These are phyloP conservation scores for Oligia latruncula DNA, from an alignment of 2,888 invertebrate species.

Conservation along the genomic window DNA sequence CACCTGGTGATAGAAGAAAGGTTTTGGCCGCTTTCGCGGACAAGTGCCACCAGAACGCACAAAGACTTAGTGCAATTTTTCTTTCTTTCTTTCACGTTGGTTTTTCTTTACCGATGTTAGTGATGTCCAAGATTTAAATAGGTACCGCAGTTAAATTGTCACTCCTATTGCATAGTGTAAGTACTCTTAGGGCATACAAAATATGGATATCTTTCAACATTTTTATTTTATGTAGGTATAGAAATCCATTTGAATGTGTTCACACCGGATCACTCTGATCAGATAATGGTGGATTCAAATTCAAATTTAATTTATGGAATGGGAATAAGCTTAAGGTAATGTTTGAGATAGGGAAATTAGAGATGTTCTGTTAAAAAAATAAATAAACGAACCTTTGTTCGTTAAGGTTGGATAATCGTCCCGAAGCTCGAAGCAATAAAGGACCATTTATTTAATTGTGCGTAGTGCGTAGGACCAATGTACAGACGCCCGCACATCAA, in stretches of 20 bases:
- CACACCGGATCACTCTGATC: neutral
- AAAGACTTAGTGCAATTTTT: too few species aligned
- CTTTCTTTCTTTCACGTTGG: too few species aligned
- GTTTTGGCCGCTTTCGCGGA: too few species aligned
- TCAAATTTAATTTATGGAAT: too few species aligned
- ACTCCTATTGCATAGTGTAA: neutral
- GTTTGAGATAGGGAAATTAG: constrained; percentile 35
- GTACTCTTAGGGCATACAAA: neutral
- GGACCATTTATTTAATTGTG: constrained; percentile 21
- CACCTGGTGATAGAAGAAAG: too few species aligned
- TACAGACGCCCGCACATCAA: too few species aligned
- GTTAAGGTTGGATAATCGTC: constrained; percentile 17
- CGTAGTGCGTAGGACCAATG: constrained; percentile 12
- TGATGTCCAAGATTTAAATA: neutral
- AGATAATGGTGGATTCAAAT: neutral
- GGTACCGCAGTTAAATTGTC: neutral
- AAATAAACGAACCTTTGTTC: constrained; percentile 1
- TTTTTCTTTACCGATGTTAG: neutral
- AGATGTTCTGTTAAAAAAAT: neutral
- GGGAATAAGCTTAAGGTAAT: neutral
- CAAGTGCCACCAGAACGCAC: too few species aligned
- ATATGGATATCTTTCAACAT: neutral
- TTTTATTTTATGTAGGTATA: too few species aligned
- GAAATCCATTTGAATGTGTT: too few species aligned
- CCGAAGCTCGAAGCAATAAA: constrained; percentile 13